These are phyloP conservation scores for Drosophila melanocephala DNA, from an alignment of 2,888 invertebrate species.

Conservation along the genomic window DNA sequence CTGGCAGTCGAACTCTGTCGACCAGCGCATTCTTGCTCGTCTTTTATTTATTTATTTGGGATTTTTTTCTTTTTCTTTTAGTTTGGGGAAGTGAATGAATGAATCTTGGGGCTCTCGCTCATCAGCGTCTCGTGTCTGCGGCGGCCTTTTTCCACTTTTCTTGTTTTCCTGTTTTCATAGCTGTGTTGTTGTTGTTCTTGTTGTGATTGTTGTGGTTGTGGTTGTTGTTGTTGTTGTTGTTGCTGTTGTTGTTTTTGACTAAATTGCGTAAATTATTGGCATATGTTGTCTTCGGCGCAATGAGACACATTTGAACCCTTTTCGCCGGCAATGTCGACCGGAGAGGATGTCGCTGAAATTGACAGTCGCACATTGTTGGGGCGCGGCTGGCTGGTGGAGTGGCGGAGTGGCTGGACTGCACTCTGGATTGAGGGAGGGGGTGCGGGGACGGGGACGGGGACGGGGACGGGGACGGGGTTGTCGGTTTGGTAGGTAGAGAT, in stretches of 20 bases:
- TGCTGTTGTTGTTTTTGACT: constrained; percentile 48
- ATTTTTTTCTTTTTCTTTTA: constrained; percentile 5
- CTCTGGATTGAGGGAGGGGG: background rate
- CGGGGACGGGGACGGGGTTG: background rate
- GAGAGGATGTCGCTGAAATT: constrained; percentile 70
- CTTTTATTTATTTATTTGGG: constrained; percentile 4
- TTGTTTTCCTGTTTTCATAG: constrained; percentile 11
- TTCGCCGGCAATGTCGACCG: constrained; percentile 52
- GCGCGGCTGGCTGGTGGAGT: constrained; percentile 28
- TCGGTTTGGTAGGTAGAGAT: constrained; percentile 12
- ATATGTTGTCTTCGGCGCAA: constrained; percentile 76
- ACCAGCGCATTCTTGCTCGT: background rate
- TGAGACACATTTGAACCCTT: constrained; percentile 82
- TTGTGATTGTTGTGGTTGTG: constrained; percentile 16
- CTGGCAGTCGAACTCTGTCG: background rate
- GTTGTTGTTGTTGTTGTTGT: constrained; percentile 25
- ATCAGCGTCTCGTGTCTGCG: constrained; percentile 10
- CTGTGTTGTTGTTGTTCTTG: constrained; percentile 11
- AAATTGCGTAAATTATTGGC: constrained; percentile 81
- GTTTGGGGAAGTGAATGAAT: constrained; percentile 37
- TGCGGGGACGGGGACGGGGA: background rate
- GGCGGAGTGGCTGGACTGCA: no score
- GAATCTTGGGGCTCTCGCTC: constrained; percentile 32
- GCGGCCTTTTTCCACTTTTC: constrained; percentile 28
- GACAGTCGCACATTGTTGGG: constrained; percentile 73